These are phyloP conservation scores for Meiosimyza decipiens DNA, from an alignment of 2,888 invertebrate genomes.

Conservation along the genomic window DNA sequence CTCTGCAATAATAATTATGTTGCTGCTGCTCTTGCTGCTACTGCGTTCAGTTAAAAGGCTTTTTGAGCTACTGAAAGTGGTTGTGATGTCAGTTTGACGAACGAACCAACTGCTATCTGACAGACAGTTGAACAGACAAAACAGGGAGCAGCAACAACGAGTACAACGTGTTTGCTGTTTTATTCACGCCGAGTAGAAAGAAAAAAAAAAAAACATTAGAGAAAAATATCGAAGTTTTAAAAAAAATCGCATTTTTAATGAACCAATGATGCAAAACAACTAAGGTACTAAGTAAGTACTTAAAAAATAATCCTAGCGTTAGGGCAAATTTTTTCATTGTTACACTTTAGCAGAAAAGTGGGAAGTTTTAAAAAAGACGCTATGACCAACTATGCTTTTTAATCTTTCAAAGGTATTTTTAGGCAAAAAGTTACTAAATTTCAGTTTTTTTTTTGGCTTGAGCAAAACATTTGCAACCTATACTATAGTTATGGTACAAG, in stretches of 20 bases:
- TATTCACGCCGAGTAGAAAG: constrained; percentile 25
- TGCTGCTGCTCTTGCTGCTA: neutral
- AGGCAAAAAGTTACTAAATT: too few species aligned
- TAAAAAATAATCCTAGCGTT: too few species aligned
- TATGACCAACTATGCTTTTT: too few species aligned
- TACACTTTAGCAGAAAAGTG: too few species aligned
- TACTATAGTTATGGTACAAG: too few species aligned
- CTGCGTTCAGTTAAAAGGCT: neutral
- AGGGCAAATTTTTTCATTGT: too few species aligned
- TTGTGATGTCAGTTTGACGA: constrained; percentile 11
- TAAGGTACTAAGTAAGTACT: too few species aligned
- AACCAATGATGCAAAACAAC: constrained; percentile 42
- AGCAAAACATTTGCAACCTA: neutral
- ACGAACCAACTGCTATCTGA: neutral
- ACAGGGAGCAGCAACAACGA: neutral
- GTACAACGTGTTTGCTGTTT: constrained; percentile 36
- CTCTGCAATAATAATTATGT: constrained; percentile 8
- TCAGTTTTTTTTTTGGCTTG: too few species aligned
- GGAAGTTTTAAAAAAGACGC: too few species aligned
- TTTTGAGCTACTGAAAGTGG: constrained; percentile 4
- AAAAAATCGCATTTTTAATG: constrained; percentile 32
- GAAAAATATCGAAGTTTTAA: constrained; percentile 10
- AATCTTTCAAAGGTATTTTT: too few species aligned
- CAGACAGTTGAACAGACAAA: neutral
- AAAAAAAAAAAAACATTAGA: constrained; percentile 3